phyloP scores from a whole-genome alignment of 2,888 invertebrate genomes.

The Pedicia rivosa region DNA sequence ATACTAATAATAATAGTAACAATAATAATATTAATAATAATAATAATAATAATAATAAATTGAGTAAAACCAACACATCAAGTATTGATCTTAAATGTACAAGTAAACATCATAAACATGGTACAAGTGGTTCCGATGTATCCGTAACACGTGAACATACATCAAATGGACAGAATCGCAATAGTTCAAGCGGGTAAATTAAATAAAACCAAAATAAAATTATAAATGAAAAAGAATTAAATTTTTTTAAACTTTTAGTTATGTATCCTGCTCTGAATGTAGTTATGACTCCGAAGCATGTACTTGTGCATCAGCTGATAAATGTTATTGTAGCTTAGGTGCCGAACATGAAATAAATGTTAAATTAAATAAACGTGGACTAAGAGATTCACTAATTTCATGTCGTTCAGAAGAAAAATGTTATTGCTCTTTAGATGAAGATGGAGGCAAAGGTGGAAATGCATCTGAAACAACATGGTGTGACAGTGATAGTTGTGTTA shows the following conservation, averaged over 20 bases:
- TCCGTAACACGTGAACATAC: conserved; percentile 42
- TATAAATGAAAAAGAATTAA: background rate
- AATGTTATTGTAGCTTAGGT: conserved; percentile 71
- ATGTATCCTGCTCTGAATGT: conserved; percentile 80
- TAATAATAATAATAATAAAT: conserved; percentile 6
- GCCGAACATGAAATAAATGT: conserved; percentile 31
- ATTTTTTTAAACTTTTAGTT: conserved; percentile 27
- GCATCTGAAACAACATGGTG: conserved; percentile 40
- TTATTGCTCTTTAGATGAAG: conserved; percentile 42
- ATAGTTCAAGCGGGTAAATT: conserved; percentile 42
- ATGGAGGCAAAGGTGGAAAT: conserved; percentile 31
- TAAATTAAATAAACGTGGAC: conserved; percentile 16
- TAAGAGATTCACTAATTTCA: conserved; percentile 25
- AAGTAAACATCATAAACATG: conserved; percentile 27
- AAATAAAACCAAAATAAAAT: background rate
- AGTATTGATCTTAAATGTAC: conserved; percentile 29
- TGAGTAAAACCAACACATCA: conserved; percentile 10
- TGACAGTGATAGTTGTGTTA: conserved; percentile 72
- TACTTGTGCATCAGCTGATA: conserved; percentile 55
- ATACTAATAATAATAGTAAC: conserved; percentile 3
- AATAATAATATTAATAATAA: conserved; percentile 29
- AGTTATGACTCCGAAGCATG: conserved; percentile 73
- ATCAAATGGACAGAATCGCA: conserved; percentile 40
- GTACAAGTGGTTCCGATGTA: conserved; percentile 45
- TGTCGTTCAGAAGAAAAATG: conserved; percentile 41